phyloP scores from a whole-genome alignment of 2,888 invertebrate species.

The Drosophila niveifrons region DNA sequence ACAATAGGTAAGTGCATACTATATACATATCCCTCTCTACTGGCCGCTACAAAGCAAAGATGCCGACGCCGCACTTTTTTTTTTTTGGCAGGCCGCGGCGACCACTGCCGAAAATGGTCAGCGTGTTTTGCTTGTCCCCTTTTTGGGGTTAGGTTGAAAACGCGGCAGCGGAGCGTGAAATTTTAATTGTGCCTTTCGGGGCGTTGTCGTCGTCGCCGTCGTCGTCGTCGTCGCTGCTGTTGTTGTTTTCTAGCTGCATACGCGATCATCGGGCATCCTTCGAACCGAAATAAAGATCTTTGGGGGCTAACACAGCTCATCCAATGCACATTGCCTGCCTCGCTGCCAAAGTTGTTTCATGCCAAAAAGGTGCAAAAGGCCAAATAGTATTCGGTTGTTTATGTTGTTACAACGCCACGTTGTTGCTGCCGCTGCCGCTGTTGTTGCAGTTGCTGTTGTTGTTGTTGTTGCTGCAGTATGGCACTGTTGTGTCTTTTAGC shows the following conservation, averaged over 20 bases:
- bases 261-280: conserved; percentile 46
- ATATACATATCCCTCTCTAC: conserved; percentile 20
- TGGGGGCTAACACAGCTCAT: conserved; percentile 65
- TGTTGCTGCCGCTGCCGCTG: conserved; percentile 28
- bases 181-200: conserved; percentile 80
- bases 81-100: conserved; percentile 18
- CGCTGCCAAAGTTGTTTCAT: conserved; percentile 73
- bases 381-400: conserved; percentile 80
- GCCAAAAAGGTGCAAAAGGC: conserved; percentile 80
- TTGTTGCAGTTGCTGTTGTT: conserved; percentile 15
- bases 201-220: conserved; percentile 52
- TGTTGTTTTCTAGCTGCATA: conserved; percentile 48
- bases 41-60: conserved; percentile 62
- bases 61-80: conserved; percentile 65
- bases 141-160: conserved; percentile 50
- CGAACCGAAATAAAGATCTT: conserved; percentile 78
- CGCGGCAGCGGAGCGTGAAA: conserved; percentile 67
- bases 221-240: neutral
- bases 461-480: conserved; percentile 32
- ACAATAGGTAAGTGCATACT: conserved; percentile 5
- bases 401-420: conserved; percentile 76
- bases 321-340: conserved; percentile 35
- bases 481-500: conserved; percentile 59
- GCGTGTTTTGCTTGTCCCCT: conserved; percentile 55
- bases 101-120: conserved; percentile 64